Evolutionary conservation across 1,140 invertebrate species (phyloP).

Genomic region (Eriocheir sinensis): DNA sequence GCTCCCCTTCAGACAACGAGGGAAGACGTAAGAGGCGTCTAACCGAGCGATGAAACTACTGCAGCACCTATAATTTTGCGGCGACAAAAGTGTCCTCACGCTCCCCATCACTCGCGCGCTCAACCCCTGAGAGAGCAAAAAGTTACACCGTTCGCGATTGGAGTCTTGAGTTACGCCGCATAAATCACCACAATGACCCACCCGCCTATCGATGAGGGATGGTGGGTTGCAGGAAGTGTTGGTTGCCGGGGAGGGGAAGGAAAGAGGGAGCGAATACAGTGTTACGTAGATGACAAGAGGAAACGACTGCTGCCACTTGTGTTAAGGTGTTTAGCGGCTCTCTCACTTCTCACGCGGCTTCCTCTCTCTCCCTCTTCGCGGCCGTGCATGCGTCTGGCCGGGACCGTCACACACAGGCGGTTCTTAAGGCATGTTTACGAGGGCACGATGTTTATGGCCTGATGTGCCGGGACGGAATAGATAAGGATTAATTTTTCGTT

Average conservation of each 20-base stretch:
- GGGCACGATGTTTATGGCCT: neutral
- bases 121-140: neutral
- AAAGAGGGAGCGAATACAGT: too few species aligned
- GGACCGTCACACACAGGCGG: neutral
- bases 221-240: neutral
- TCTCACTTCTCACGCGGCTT: neutral
- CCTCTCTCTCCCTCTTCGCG: neutral
- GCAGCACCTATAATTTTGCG: neutral
- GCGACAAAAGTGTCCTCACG: neutral
- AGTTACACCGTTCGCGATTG: neutral
- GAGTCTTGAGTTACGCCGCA: neutral
- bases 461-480: neutral
- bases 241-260: neutral
- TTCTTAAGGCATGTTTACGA: neutral
- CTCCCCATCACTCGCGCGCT: neutral
- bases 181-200: neutral
- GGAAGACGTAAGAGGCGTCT: neutral
- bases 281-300: neutral
- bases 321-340: neutral
- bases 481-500: neutral
- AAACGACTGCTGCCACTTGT: neutral
- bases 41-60: neutral
- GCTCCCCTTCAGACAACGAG: neutral
- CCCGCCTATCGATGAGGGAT: neutral
- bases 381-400: too few species aligned